Base-by-base conservation (phyloP, 2,113 vertebrate genomes). In the Limnothrissa miodon region DNA sequence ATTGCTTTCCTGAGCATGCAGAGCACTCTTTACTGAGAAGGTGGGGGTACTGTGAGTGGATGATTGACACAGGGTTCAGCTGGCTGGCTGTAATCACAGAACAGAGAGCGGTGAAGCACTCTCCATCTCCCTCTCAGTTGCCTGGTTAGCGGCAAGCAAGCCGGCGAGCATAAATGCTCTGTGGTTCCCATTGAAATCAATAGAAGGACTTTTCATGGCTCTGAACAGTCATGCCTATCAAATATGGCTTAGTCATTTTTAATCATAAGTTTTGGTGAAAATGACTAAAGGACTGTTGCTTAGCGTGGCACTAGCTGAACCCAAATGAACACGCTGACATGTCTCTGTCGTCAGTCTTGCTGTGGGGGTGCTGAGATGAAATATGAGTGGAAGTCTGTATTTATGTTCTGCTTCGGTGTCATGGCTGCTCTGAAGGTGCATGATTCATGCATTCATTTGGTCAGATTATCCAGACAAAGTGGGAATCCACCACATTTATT, bases 51-150 rank as follows among this genome's bases (percentile, higher is more conserved):
- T 56, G 83, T 81, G 82, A 85, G 85, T 78, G 82, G 81, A 70
- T 85, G 87, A 89, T 88, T 88, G 87, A 87, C 87, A 85, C 66
- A 1, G 53, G 74, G 86, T 88, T 87, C 87, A 87, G 87, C 87
- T 11, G 86, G 87, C 85, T 79, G 80, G 78, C 81, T 85, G 84
- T 87, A 85, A 88, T 88, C 87, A 88, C 80, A 81, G 85, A 39
- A 45, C 82, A 86, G 85, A 45, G 80, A 85, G 59, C 59, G 0
- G 81, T 74, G 62, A 62, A 62, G 59, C 81, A 66, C 70, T 79
- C 70, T 51, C 62, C 62, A 81, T 86, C 59, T 83, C 85, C 82
- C 80, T 79, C 79, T 78, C 78, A 51, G 86, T 86, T 84, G 84
- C 81, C 83, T 84, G 78, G 81, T 86, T 86, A 84, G 84, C 59